A percentile compares a stretch with the other conserved stretches of the same genome.
Evolutionary conservation across 2,113 vertebrate genomes (phyloP).

Genomic region (Girardinichthys multiradiatus): DNA sequence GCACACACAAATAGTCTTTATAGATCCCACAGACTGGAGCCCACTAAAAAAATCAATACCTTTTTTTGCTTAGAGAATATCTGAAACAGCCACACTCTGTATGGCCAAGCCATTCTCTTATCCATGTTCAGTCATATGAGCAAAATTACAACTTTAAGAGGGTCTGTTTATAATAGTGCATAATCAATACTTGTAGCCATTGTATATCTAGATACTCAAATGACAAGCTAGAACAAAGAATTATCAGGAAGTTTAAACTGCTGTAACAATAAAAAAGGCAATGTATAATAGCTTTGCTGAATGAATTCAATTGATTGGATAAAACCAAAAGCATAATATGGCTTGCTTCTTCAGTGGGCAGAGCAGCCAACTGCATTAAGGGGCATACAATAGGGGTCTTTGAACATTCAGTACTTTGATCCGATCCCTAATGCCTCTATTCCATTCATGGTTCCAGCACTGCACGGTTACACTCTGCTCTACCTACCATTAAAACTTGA

Average conservation of each 20-base stretch:
- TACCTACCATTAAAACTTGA: not conserved
- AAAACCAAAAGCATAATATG: not conserved
- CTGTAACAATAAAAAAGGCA: not conserved
- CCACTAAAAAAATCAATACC: slow-evolving; percentile 40
- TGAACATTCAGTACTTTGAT: not conserved
- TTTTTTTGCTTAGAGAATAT: slow-evolving; percentile 27
- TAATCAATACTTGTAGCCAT: slow-evolving; percentile 17
- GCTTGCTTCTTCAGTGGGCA: not conserved
- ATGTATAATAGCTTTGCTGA: not conserved
- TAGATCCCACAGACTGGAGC: slow-evolving; percentile 39
- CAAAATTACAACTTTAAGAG: slow-evolving; percentile 5
- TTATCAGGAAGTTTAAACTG: not conserved
- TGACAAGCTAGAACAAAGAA: not conserved
- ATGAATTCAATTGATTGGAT: not conserved
- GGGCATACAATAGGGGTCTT: not conserved
- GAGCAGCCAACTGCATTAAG: not conserved
- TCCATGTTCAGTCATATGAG: slow-evolving; percentile 30
- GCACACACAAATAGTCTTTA: slow-evolving; percentile 47
- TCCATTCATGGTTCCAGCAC: too few relatives aligned
- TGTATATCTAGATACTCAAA: slow-evolving; percentile 9
- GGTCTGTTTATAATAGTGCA: not conserved
- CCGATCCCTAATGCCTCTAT: too few relatives aligned
- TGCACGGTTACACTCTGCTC: too few relatives aligned
- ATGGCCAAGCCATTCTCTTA: slow-evolving; percentile 18
- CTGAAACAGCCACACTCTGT: slow-evolving; percentile 21